phyloP scores from a whole-genome alignment of 2,797 vertebrate genomes.

The Rhabdomys pumilio region DNA sequence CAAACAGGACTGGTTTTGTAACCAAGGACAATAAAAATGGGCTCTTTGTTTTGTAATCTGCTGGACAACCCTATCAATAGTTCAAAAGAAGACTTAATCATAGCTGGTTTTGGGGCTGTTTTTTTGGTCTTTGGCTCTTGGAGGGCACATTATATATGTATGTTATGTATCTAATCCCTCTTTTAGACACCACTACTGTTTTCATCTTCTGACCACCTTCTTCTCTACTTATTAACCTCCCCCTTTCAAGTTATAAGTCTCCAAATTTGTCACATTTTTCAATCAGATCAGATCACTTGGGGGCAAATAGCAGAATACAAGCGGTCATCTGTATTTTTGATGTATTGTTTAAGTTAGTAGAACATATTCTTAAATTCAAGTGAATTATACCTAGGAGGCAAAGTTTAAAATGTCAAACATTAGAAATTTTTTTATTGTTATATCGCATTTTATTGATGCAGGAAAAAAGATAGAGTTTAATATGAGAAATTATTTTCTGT shows the following conservation, averaged over 20 bases:
- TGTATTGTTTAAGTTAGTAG: not conserved
- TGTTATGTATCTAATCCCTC: not conserved
- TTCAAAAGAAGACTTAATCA: not conserved
- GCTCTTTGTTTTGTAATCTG: not conserved
- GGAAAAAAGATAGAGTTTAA: not conserved
- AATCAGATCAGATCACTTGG: not conserved
- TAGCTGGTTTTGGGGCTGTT: not conserved
- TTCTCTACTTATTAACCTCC: not conserved
- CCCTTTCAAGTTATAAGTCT: not conserved
- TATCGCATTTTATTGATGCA: not conserved
- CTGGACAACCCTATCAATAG: not conserved
- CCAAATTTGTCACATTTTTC: not conserved
- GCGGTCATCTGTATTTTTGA: not conserved
- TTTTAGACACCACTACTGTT: not conserved
- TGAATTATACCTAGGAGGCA: conserved; percentile 3
- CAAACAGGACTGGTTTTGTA: not conserved
- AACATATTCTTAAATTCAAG: not conserved
- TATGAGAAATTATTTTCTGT: conserved; percentile 33
- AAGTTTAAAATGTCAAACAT: conserved; percentile 3
- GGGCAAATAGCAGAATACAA: not conserved
- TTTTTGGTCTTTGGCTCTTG: not conserved
- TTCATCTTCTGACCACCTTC: not conserved
- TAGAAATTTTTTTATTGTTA: not conserved
- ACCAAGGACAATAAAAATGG: not conserved
- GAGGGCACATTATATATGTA: not conserved